These are phyloP conservation scores for Drosophila arawakana DNA, from an alignment of 1,140 invertebrate genomes.

Conservation along the genomic window DNA sequence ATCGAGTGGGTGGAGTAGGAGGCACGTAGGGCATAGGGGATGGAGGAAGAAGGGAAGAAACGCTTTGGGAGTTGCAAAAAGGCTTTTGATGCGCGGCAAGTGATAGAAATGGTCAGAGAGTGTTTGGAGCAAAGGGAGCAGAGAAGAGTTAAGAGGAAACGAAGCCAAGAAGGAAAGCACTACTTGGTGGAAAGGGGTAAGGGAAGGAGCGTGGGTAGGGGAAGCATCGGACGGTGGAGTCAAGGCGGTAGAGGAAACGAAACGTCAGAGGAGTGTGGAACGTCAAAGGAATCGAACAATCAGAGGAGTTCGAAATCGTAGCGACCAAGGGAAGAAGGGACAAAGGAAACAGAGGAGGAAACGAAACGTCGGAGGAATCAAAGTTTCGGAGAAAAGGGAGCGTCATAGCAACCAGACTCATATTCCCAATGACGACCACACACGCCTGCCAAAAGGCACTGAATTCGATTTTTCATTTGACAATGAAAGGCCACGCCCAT, in stretches of 20 bases:
- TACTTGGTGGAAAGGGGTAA: neutral
- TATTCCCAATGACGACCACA: slow-evolving; percentile 26
- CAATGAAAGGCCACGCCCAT: slow-evolving; percentile 68
- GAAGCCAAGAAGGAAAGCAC: too few species aligned
- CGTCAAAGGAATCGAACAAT: too few species aligned
- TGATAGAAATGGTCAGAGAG: slow-evolving; percentile 66
- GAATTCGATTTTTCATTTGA: slow-evolving; percentile 79
- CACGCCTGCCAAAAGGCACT: slow-evolving; percentile 8
- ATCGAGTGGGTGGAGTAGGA: slow-evolving; percentile 52
- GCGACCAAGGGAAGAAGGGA: too few species aligned
- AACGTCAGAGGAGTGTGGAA: too few species aligned
- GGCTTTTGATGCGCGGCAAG: slow-evolving; percentile 73
- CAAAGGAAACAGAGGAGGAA: too few species aligned
- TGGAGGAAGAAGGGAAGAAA: neutral
- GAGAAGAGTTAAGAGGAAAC: too few species aligned
- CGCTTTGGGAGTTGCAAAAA: slow-evolving; percentile 25
- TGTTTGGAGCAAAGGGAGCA: neutral
- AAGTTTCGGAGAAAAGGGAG: too few species aligned
- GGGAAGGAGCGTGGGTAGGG: neutral
- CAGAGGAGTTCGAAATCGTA: too few species aligned
- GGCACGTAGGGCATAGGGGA: neutral
- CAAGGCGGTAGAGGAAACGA: too few species aligned
- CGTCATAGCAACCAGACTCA: neutral
- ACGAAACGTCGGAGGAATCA: too few species aligned
- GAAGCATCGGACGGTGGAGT: neutral